Base-by-base conservation (phyloP, 2,113 vertebrate genomes). In the Amphilophus citrinellus region DNA sequence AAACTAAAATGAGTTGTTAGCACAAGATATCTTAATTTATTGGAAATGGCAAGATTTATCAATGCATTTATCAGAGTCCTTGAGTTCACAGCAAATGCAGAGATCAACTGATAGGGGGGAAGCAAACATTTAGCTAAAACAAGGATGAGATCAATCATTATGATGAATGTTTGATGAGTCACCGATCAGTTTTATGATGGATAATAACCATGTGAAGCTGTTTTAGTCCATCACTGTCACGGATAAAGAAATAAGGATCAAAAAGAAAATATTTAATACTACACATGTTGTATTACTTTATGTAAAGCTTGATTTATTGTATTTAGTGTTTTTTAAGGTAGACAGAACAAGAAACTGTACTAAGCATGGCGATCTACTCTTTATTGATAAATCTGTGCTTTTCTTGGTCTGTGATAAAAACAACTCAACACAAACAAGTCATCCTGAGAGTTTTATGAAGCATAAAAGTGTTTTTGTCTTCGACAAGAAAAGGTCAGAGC, bases 281-380 rank as follows among this genome's bases (percentile, higher is more conserved):
- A 24, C 0, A 0, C 42, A 30, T 0, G 9, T 50, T 17, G 6
- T 50, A 18, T 17, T 17, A 17, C 15, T 50, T 47, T 15, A 47
- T 47, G 44, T 5, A 15, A 47, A 7, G 15, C 14, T 50, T 15
- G 6, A 2, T 47, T 44, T 13, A 14, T 44, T 44, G 11, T 44
- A 14, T 13, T 44, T 44, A 44, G 3, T 13, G 1, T 50, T 50
- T 68, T 50, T 47, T 14, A 39, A 10, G 37, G 37, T 39, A 10
- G 8, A 37, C 8, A 37, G 7, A 39, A 35, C 35, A 35, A 39
- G 7, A 39, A 39, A 30, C 14, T 17, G 14, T 62, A 11, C 18
- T 20, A 10, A 35, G 10, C 30, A 61, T 35, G 60, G 30, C 18
- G 20, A 61, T 35, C 27, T 7, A 32, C 61, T 62, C 17, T 61